Conservation (phyloP, 1,140 invertebrate species). For the Drosophila busckii region DNA sequence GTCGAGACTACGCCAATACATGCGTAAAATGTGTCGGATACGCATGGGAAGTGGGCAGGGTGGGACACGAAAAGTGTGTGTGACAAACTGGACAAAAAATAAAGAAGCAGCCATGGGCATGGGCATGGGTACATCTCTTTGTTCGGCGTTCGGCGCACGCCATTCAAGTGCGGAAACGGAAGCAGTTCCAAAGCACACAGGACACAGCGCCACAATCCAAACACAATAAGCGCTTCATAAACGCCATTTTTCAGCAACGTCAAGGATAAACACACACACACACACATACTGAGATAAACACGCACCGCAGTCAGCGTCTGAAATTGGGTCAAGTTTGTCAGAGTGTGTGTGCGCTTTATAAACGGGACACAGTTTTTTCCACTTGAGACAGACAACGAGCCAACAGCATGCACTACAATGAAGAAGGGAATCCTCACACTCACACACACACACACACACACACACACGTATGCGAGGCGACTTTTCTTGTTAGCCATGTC, state of each 20-base stretch:
- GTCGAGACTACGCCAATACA: too few relatives aligned
- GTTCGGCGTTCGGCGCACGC: conserved; percentile 47
- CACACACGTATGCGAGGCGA: conserved; percentile 17
- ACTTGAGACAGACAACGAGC: conserved; percentile 44
- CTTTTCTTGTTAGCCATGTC: conserved; percentile 56
- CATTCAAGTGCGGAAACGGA: conserved; percentile 72
- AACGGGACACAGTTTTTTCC: conserved; percentile 38
- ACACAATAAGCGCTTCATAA: conserved; percentile 77
- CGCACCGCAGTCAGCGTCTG: conserved; percentile 15
- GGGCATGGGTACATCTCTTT: not conserved
- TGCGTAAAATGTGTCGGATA: too few relatives aligned
- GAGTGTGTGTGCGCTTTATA: conserved; percentile 27
- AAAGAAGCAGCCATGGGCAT: not conserved
- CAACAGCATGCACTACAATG: conserved; percentile 7
- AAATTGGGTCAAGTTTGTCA: conserved; percentile 1
- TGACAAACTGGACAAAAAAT: conserved; percentile 59
- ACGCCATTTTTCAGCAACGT: conserved; percentile 67
- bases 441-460: conserved; percentile 2
- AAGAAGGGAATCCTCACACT: conserved; percentile 14
- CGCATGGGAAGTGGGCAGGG: not conserved
- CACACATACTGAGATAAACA: conserved; percentile 63
- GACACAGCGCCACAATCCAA: conserved; percentile 59
- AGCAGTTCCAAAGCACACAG: conserved; percentile 41
- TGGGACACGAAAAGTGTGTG: conserved; percentile 19
- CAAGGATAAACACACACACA: conserved; percentile 45